phyloP scores from a whole-genome alignment of 1,140 invertebrate genomes.

The Leptinotarsa lineolata region DNA sequence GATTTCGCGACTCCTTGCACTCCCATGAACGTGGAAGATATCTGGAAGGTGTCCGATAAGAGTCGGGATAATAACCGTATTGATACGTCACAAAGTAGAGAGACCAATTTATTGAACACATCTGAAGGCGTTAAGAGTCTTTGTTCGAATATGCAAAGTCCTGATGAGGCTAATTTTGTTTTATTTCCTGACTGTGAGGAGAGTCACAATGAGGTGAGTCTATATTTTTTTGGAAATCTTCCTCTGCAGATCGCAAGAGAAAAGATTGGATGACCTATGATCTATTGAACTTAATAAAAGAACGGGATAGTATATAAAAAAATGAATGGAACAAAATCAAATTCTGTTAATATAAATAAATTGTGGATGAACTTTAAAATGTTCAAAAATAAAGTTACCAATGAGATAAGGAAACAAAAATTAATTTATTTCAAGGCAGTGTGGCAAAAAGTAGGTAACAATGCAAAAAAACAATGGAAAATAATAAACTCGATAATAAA shows the following conservation, averaged over 20 bases:
- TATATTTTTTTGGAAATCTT: no score
- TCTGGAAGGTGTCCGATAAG: slow-evolving; percentile 56
- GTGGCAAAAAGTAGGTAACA: no score
- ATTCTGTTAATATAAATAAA: no score
- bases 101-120: slow-evolving; percentile 45
- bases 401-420: not conserved
- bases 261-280: no score
- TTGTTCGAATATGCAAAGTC: slow-evolving; percentile 50
- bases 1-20: slow-evolving; percentile 73
- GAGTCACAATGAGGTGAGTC: slow-evolving; percentile 32
- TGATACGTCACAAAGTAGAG: not conserved
- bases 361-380: not conserved
- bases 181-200: slow-evolving; percentile 57
- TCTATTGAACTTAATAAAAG: no score
- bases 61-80: slow-evolving; percentile 18
- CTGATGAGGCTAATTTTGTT: slow-evolving; percentile 56
- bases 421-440: no score
- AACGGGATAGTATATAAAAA: no score
- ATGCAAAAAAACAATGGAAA: no score
- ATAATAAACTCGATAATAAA: no score
- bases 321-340: no score
- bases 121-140: slow-evolving; percentile 52
- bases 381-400: not conserved
- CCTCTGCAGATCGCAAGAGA: no score
- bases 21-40: slow-evolving; percentile 63